Base-by-base conservation (phyloP, 1,140 invertebrate species). In the Probaryconus sp. region DNA sequence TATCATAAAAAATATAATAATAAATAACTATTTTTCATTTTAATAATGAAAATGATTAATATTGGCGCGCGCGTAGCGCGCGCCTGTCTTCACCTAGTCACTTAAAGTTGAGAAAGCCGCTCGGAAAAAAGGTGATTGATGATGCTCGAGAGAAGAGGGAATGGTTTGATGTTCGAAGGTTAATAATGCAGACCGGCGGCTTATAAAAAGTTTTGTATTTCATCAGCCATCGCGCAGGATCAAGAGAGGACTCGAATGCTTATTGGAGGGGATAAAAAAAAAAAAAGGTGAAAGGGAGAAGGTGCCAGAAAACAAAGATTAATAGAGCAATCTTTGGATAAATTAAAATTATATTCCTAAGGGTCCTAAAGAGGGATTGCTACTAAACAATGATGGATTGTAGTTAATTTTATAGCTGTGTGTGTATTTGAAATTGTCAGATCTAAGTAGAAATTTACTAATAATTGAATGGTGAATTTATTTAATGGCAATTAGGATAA, bases 91-190 rank as follows among this genome's bases (percentile, higher is more conserved):
- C n/a, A n/a, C n/a, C n/a, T n/a, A n/a, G n/a, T n/a, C n/a, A n/a
- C n/a, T 63, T 21, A 33, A 30, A 53, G 48, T 65, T 37, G n/a
- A 30, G 61, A 55, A 53, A 65, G 48, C 17, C 28, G 30, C 28
- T 28, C 6, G 3, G 10, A 13, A 61, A 68, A 69, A 60, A 61
- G 2, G 37, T 70, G 56, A 70, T 70, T 70, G 67, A 70, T 61
- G 24, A 53, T 24, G 3, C 26, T 16, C n/a, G 14, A 10, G 50
- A 24, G 10, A 6, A 4, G 10, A 5, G 24, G 13, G 13, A 37
- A 43, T 16, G 16, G 20, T 38, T 21, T 16, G 48, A 35, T 70
- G 26, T 70, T 70, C 14, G 56, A 40, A 70, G 48, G 67, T 70
- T 70, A 70, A 70, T 70, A 70, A 70, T 63, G 50, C 67, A 61